phyloP scores from a whole-genome alignment of 2,113 vertebrate genomes.

The Muscicapa adusta region DNA sequence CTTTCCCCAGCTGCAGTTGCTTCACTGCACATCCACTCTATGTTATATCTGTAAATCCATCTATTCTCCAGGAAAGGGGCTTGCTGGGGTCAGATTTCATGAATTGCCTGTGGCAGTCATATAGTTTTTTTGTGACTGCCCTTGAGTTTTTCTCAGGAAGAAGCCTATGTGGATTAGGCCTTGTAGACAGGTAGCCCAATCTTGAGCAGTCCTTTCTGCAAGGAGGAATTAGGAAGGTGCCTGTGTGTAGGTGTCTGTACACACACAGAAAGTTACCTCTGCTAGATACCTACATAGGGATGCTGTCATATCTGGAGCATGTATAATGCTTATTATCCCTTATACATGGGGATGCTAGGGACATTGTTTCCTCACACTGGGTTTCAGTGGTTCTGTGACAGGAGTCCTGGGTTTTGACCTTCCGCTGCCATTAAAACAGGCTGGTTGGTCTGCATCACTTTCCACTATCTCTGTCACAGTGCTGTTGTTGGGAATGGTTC shows the following conservation, averaged over 20 bases:
- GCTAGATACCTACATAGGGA: rapidly evolving
- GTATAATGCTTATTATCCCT: background rate
- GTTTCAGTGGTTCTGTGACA: background rate
- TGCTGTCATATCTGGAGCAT: background rate
- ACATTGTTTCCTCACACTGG: background rate
- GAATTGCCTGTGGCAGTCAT: rapidly evolving
- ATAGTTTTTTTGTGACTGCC: background rate
- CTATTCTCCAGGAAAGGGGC: background rate
- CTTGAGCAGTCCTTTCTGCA: background rate
- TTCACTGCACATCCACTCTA: rapidly evolving
- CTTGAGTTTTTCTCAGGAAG: background rate
- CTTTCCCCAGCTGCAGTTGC: background rate
- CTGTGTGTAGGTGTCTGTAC: background rate
- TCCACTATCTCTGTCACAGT: background rate
- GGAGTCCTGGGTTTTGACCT: rapidly evolving
- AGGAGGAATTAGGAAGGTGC: background rate
- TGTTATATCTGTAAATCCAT: rapidly evolving
- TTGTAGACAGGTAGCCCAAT: rapidly evolving
- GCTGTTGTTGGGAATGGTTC: background rate
- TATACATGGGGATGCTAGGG: rapidly evolving
- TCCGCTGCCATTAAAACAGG: rapidly evolving
- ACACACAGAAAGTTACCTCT: background rate
- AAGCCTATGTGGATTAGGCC: background rate
- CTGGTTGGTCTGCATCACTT: background rate
- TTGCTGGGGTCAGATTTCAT: background rate